phyloP scores from a whole-genome alignment of 2,113 vertebrate genomes.

The Phylloscopus trochiloides region DNA sequence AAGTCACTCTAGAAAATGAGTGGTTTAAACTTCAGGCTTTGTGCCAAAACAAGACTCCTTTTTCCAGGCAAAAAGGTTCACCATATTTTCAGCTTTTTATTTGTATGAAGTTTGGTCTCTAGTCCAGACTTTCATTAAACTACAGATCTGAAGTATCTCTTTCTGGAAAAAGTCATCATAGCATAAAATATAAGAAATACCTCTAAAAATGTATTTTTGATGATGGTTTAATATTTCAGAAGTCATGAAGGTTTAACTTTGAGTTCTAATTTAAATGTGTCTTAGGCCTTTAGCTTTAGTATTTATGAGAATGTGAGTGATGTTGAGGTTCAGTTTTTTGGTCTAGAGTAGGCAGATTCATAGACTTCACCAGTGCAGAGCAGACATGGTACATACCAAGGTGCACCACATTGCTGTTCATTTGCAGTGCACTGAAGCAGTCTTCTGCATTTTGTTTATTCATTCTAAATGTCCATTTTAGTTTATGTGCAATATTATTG shows the following conservation, averaged over 20 bases:
- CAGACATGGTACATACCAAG: background rate
- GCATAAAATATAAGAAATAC: conserved; percentile 7
- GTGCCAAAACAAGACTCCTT: background rate
- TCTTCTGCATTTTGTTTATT: conserved; percentile 14
- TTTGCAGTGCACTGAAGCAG: background rate
- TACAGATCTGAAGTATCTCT: background rate
- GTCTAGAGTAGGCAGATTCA: background rate
- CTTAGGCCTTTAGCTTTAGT: conserved; percentile 10
- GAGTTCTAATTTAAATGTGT: conserved; percentile 32
- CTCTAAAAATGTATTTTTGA: conserved; percentile 62
- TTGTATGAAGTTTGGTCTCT: background rate
- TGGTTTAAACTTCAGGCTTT: background rate
- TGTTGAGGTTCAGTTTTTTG: conserved; percentile 11
- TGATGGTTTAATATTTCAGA: conserved; percentile 68
- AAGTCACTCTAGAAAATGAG: background rate
- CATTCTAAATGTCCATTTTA: background rate
- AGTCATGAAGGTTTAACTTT: conserved; percentile 55
- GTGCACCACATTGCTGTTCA: background rate
- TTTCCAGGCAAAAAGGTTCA: background rate
- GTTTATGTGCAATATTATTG: background rate
- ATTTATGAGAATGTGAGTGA: conserved; percentile 60
- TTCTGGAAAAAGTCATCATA: background rate
- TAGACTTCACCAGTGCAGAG: background rate
- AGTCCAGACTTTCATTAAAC: background rate
- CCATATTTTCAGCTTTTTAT: background rate